Evolutionary conservation across 2,888 invertebrate species (phyloP), one percentile per base, ranked within the genome.

Genomic region (Mythimna ferrago): DNA sequence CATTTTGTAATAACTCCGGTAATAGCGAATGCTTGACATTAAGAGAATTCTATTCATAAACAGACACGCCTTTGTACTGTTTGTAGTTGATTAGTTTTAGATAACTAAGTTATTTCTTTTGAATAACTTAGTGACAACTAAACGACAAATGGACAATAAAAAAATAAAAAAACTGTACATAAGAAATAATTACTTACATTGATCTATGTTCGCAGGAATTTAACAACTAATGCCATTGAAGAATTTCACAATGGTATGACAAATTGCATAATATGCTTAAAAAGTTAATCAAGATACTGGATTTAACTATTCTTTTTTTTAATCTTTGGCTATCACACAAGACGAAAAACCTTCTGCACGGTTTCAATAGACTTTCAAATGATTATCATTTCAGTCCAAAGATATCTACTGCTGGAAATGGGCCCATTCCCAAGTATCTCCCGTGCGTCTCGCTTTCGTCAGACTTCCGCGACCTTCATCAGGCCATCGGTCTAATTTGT

Each of bases 11-110:
- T 69, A 57, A 41, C 53, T 60, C 14, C 14, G 54, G 67, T 70
- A 83, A 82, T 78, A 48, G 79, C 63, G 41, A 80, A 60, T 61
- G 70, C 61, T 58, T 81, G 81, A 63, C 81, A 81, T 81, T 81
- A 62, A 74, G 67, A 67, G 16, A 62, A 62, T 57, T 67, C 26
- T 62, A 67, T 62, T 67, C 65, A 61, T 58, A 60, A 16, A 58
- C 19, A n/a, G 41, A 71, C 80, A 83, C 75, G 75, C 83, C 83
- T 75, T 70, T 66, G 38, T 66, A 63, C 35, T 66, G 66, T 80
- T 71, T 53, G 64, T 51, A 53, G 57, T 51, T 71, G 80, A 83
- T 83, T 83, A 56, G 58, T 74, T 79, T 74, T 3, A 61, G 67
- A 82, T 82, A 69, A 68, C 54, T 38, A 58, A 58, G 48, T 41